Evolutionary conservation across 2,888 invertebrate species (phyloP).

Genomic region (Ectobius pallidus): DNA sequence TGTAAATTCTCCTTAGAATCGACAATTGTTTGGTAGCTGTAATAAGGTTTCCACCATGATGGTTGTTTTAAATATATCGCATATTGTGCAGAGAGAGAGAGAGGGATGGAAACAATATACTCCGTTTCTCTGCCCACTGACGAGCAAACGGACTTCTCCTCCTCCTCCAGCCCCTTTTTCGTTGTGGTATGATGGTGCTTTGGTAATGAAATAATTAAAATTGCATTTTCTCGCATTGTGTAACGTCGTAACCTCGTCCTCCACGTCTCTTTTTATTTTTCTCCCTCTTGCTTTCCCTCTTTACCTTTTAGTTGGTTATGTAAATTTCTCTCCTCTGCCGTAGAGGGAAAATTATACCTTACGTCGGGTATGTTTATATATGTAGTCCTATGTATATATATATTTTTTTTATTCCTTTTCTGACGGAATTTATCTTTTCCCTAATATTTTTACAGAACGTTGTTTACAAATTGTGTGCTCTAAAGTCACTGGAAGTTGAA

Average conservation of each 20-base stretch:
- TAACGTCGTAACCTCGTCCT: slow-evolving; percentile 27
- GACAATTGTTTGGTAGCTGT: background rate
- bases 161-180: background rate
- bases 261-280: slow-evolving; percentile 20
- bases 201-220: slow-evolving; percentile 37
- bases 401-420: slow-evolving; percentile 6
- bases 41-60: slow-evolving; percentile 19
- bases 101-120: background rate
- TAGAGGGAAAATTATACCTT: slow-evolving; percentile 23
- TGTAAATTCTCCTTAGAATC: slow-evolving; percentile 18
- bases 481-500: background rate
- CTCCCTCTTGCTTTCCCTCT: slow-evolving; percentile 12
- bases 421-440: slow-evolving; percentile 8
- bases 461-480: background rate
- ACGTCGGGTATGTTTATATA: slow-evolving; percentile 21
- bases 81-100: slow-evolving; percentile 3
- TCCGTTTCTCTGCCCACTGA: slow-evolving; percentile 25
- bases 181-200: slow-evolving; percentile 19
- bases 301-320: slow-evolving; percentile 27
- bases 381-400: background rate
- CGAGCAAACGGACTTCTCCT: slow-evolving; percentile 7
- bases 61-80: slow-evolving; percentile 21
- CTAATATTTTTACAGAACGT: background rate
- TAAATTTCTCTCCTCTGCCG: slow-evolving; percentile 19
- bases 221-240: slow-evolving; percentile 36